A percentile compares a stretch with the other conserved stretches of the same genome.
phyloP scores from a whole-genome alignment of 2,888 invertebrate genomes.

The Julus scanicus region DNA sequence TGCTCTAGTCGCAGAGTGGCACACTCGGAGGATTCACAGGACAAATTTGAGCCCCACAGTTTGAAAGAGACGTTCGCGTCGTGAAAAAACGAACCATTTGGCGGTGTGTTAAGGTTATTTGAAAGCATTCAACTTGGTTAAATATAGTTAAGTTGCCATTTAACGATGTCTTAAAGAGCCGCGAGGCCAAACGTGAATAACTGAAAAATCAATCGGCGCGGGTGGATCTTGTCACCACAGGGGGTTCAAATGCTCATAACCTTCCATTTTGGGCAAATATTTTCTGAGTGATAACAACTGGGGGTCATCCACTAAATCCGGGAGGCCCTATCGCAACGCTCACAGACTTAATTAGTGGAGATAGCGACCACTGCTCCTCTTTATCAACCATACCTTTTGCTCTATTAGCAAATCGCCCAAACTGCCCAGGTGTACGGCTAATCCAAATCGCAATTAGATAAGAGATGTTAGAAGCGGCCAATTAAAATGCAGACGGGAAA shows the following conservation, averaged over 20 bases:
- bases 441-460: constrained; percentile 25
- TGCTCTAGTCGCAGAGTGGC: no score
- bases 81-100: neutral
- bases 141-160: constrained; percentile 17
- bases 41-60: no score
- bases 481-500: neutral
- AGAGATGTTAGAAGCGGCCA: constrained; percentile 15
- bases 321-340: neutral
- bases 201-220: neutral
- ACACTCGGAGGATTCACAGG: no score
- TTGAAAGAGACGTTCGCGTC: no score
- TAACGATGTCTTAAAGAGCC: neutral
- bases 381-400: neutral
- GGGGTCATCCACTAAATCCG: neutral
- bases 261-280: neutral
- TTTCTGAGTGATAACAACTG: neutral
- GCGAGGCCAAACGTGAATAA: neutral
- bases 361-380: neutral
- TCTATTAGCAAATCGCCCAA: neutral
- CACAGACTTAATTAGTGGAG: neutral
- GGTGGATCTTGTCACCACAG: neutral
- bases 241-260: neutral
- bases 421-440: constrained; percentile 22
- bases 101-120: neutral
- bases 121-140: neutral